Conservation (phyloP, 2,113 vertebrate species). For the Thunnus thynnus region DNA sequence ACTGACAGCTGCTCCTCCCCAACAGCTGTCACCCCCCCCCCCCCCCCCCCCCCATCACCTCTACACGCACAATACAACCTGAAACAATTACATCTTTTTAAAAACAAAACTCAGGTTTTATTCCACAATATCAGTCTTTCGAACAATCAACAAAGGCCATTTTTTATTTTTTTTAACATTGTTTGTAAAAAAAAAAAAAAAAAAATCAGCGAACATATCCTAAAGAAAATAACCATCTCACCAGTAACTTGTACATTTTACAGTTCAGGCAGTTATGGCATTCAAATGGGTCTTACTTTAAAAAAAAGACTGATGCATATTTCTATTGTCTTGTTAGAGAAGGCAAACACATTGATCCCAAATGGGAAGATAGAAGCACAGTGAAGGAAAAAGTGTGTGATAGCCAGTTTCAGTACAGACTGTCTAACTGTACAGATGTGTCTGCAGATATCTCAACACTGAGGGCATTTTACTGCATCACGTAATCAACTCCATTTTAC, state of each 20-base stretch:
- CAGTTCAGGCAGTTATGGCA: conserved; percentile 68
- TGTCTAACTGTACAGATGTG: too few species aligned
- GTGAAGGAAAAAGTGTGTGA: not conserved
- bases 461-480: conserved; percentile 13
- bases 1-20: too few species aligned
- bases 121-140: conserved; percentile 53
- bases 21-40: too few species aligned
- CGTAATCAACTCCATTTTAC: not conserved
- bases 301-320: conserved; percentile 40
- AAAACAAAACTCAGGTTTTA: conserved; percentile 59
- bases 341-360: conserved; percentile 43
- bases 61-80: not conserved
- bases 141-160: conserved; percentile 39
- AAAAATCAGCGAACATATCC: too few species aligned
- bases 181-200: conserved; percentile 33
- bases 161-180: conserved; percentile 3
- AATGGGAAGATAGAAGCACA: not conserved
- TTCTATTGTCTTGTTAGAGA: conserved; percentile 55
- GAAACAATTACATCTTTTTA: conserved; percentile 4
- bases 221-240: conserved; percentile 43
- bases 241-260: conserved; percentile 31
- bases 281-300: conserved; percentile 24
- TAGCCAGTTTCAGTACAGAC: not conserved
- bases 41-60: not conserved
- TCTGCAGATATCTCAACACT: not conserved